A percentile compares a stretch with the other conserved stretches of the same genome.
phyloP scores from a whole-genome alignment of 2,888 invertebrate species.

The Ormyrus nitidulus region DNA sequence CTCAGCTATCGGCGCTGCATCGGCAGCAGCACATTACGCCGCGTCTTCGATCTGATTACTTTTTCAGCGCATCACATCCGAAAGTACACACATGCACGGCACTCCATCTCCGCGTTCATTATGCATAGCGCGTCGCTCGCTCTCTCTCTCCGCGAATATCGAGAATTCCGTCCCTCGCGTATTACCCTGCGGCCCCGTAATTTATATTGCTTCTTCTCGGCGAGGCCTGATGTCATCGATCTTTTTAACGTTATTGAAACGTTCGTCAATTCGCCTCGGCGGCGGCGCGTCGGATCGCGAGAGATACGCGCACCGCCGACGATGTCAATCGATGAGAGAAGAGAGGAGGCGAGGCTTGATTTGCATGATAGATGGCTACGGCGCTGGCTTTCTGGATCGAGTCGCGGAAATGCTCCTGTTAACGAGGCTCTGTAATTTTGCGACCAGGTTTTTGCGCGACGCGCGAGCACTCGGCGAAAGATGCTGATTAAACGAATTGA shows the following conservation, averaged over 20 bases:
- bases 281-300: too few species aligned
- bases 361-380: slow-evolving; percentile 47
- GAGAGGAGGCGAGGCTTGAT: slow-evolving; percentile 7
- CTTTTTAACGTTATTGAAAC: slow-evolving; percentile 42
- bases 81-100: too few species aligned
- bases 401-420: background rate
- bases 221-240: slow-evolving; percentile 27
- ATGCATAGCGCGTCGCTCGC: background rate
- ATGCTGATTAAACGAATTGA: too few species aligned
- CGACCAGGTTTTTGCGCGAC: background rate
- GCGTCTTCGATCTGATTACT: background rate
- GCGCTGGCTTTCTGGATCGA: background rate
- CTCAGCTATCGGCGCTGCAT: too few species aligned
- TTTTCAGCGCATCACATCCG: background rate
- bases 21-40: background rate
- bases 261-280: background rate
- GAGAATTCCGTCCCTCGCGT: background rate
- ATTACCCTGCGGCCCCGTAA: background rate
- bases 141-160: background rate
- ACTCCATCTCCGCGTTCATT: slow-evolving; percentile 9
- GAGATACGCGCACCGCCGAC: background rate
- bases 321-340: slow-evolving; percentile 20
- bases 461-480: too few species aligned
- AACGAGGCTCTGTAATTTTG: background rate
- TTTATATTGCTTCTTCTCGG: slow-evolving; percentile 16